Percentiles rank a stretch among this genome's conserved stretches.
These are phyloP conservation scores for Torymus texanus DNA, from an alignment of 2,888 invertebrate species.

Conservation along the genomic window DNA sequence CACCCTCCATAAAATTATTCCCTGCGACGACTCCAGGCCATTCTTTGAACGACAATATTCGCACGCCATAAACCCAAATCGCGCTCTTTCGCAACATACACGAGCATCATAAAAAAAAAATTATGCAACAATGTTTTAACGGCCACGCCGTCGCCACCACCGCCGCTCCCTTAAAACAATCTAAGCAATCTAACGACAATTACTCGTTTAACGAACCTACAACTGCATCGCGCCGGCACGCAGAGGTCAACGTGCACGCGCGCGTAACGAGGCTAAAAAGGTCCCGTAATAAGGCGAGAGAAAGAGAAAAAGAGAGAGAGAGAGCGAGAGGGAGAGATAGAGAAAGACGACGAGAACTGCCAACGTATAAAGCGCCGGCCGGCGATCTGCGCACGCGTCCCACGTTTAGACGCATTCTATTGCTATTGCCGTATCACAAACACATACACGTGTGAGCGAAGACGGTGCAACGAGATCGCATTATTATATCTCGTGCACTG, in stretches of 20 bases:
- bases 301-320: conserved; percentile 2
- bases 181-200: not conserved
- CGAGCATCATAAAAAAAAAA: no score
- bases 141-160: no score
- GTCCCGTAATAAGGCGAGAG: not conserved
- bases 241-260: not conserved
- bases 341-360: conserved; percentile 2
- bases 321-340: not conserved
- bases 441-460: conserved; percentile 48
- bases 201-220: not conserved
- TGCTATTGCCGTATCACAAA: conserved; percentile 8
- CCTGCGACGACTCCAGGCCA: no score
- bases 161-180: not conserved
- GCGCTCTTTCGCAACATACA: no score
- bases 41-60: no score
- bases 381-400: not conserved
- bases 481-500: conserved; percentile 49
- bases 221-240: not conserved
- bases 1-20: no score
- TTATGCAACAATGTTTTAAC: no score
- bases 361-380: not conserved
- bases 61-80: no score
- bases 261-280: conserved; percentile 17
- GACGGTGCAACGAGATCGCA: conserved; percentile 57
- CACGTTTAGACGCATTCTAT: not conserved